Percentiles rank a stretch among this genome's conserved stretches.
Conservation (phyloP, 2,888 invertebrate genomes). For the Linnaemya vulpina region DNA sequence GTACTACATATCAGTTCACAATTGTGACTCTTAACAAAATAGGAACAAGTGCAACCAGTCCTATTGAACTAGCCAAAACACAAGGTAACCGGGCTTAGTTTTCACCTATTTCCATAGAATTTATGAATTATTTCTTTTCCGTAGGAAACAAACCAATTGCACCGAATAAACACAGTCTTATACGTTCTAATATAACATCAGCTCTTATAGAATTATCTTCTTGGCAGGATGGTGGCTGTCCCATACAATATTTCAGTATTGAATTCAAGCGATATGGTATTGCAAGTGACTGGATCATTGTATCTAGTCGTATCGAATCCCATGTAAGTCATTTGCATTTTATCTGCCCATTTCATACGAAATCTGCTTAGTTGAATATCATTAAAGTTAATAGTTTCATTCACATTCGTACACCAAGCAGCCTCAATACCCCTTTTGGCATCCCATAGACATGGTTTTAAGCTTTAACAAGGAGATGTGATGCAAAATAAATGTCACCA, state of each 20-base stretch:
- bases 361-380: conserved; percentile 54
- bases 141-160: conserved; percentile 85
- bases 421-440: conserved; percentile 64
- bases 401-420: conserved; percentile 62
- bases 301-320: conserved; percentile 84
- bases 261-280: conserved; percentile 80
- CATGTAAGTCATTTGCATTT: conserved; percentile 79
- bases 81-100: conserved; percentile 85
- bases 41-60: conserved; percentile 88
- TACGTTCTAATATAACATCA: conserved; percentile 90
- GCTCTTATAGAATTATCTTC: conserved; percentile 89
- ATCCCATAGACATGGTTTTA: conserved; percentile 63
- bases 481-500: conserved; percentile 48
- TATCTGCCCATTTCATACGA: conserved; percentile 26
- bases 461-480: background rate
- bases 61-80: conserved; percentile 87
- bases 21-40: conserved; percentile 90
- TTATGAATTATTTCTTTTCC: background rate
- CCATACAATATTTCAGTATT: conserved; percentile 87
- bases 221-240: conserved; percentile 92
- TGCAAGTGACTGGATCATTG: conserved; percentile 82
- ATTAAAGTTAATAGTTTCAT: conserved; percentile 65
- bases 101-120: too few relatives aligned
- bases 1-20: conserved; percentile 89
- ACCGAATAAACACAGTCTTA: conserved; percentile 88